These are phyloP conservation scores for Danio aesculapii DNA, from an alignment of 2,797 vertebrate genomes.

Conservation along the genomic window DNA sequence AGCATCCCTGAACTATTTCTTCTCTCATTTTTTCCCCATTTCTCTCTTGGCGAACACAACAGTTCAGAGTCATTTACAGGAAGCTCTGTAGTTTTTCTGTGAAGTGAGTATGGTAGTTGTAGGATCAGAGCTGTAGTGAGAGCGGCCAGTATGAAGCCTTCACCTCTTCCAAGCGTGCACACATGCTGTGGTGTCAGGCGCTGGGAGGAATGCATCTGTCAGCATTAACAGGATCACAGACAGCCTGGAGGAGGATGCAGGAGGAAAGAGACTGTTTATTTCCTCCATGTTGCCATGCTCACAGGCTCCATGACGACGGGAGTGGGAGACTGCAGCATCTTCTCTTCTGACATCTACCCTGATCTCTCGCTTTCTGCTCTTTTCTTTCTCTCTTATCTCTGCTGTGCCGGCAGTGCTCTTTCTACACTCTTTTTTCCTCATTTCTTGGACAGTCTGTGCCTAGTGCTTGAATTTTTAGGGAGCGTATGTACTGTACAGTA, in stretches of 20 bases:
- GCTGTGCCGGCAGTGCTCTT: constrained; percentile 1
- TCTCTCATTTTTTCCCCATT: neutral
- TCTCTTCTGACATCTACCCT: constrained; percentile 34
- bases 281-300: constrained; percentile 58
- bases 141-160: constrained; percentile 2
- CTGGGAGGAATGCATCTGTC: constrained; percentile 55
- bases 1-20: no score
- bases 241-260: constrained; percentile 56
- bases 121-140: neutral
- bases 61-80: neutral
- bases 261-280: constrained; percentile 54
- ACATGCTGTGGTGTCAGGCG: constrained; percentile 22
- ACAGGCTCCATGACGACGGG: constrained; percentile 52
- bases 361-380: constrained; percentile 38
- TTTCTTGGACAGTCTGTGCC: no score
- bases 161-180: constrained; percentile 16
- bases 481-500: no score
- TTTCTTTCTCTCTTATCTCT: constrained; percentile 10
- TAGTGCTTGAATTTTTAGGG: no score
- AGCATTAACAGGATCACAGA: constrained; percentile 56
- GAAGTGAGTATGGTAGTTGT: neutral
- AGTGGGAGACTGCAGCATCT: constrained; percentile 67
- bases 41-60: neutral
- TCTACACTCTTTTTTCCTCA: neutral
- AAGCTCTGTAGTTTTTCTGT: neutral